These are phyloP conservation scores for Brachionus koreanus DNA, from an alignment of 1,140 invertebrate species.

Conservation along the genomic window DNA sequence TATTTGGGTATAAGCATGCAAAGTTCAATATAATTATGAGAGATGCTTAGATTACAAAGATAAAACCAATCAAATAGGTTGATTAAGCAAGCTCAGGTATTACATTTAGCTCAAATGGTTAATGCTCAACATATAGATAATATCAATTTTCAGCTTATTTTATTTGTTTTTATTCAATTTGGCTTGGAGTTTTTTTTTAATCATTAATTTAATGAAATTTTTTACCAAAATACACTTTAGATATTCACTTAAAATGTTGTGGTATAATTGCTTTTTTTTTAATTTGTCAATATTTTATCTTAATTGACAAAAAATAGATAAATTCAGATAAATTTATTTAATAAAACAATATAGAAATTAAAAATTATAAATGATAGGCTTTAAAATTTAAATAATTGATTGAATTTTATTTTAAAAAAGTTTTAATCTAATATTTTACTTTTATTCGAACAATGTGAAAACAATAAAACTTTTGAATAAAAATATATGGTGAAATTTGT, in stretches of 20 bases:
- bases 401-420: no score
- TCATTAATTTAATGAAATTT: background rate
- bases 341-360: no score
- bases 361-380: no score
- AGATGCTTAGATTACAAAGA: background rate
- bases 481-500: no score
- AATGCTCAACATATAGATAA: background rate
- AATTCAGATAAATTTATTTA: no score
- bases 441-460: no score
- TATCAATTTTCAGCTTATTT: constrained; percentile 18
- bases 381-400: no score
- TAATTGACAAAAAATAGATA: no score
- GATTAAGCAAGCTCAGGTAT: background rate
- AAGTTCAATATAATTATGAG: constrained; percentile 31
- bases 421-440: no score
- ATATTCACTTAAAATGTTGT: background rate
- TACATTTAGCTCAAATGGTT: background rate
- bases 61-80: background rate
- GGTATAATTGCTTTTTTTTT: no score
- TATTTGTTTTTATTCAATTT: background rate
- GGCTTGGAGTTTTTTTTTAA: background rate
- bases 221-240: background rate
- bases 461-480: no score
- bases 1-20: background rate
- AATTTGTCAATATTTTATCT: no score